A percentile compares a stretch with the other conserved stretches of the same genome.
Evolutionary conservation across 1,140 invertebrate genomes (phyloP).

Genomic region (Popillia japonica): DNA sequence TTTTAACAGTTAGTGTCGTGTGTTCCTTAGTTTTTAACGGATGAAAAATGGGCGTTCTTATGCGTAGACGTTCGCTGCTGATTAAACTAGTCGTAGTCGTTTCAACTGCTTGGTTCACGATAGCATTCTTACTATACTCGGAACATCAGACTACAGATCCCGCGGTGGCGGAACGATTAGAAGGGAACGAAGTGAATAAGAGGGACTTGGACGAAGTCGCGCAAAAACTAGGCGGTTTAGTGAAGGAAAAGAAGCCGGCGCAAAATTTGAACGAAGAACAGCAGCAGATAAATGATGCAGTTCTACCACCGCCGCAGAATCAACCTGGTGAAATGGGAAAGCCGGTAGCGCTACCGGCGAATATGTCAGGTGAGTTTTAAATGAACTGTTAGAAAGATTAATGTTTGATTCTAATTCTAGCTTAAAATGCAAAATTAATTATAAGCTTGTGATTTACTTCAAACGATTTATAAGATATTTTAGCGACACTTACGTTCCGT

Average conservation of each 20-base stretch:
- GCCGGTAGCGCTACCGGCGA: slow-evolving; percentile 83
- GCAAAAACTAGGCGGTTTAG: slow-evolving; percentile 35
- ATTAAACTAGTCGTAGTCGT: slow-evolving; percentile 81
- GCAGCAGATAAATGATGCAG: slow-evolving; percentile 42
- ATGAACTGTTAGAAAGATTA: too few relatives aligned
- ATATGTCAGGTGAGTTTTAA: slow-evolving; percentile 66
- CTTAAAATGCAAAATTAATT: too few relatives aligned
- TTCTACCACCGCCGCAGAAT: slow-evolving; percentile 58
- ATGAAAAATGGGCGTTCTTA: slow-evolving; percentile 67
- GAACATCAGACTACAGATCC: slow-evolving; percentile 65
- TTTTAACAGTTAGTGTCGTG: not conserved
- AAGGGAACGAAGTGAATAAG: slow-evolving; percentile 41
- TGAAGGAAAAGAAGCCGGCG: slow-evolving; percentile 14
- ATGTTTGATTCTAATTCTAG: too few relatives aligned
- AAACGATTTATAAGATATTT: too few relatives aligned
- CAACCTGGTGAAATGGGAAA: slow-evolving; percentile 83
- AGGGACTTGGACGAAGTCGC: slow-evolving; percentile 34
- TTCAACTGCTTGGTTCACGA: slow-evolving; percentile 83
- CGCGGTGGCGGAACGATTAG: slow-evolving; percentile 49
- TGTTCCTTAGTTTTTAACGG: not conserved
- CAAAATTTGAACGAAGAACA: slow-evolving; percentile 40
- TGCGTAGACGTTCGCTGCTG: slow-evolving; percentile 80
- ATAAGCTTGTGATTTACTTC: too few relatives aligned
- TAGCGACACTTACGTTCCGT: too few relatives aligned
- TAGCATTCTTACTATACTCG: slow-evolving; percentile 80